Evolutionary conservation across 2,888 invertebrate species (phyloP), one percentile per base, ranked within the genome.

Genomic region (Hipparchia sbordonii): DNA sequence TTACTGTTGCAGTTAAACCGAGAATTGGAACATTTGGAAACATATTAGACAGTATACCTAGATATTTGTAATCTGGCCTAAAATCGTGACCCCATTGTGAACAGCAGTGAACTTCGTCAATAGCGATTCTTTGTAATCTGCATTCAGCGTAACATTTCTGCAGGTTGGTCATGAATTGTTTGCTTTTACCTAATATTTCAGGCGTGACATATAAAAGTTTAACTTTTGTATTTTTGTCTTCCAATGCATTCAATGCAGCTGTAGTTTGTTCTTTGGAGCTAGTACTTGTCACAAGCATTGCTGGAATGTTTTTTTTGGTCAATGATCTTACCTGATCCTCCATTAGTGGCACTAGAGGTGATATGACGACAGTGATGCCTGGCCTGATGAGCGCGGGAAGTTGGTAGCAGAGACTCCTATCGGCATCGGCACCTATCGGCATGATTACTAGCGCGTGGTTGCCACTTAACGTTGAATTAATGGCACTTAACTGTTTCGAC

Each of bases 81-180:
- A 98, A 98, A 89, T 98, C 98, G 90, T 98, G 98, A 0, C 98
- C 98, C 98, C 98, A 98, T 81, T 97, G 97, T 8, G 98, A 98
- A 84, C 98, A 98, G 82, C 98, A 98, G 85, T 99, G 98, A 0
- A 98, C 96, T 91, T 98, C 98, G 90, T 95, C 98, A 79, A 98
- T 97, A 0, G 98, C 98, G 80, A 99, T 95, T 79, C 97, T 91
- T 78, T 96, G 95, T 69, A 98, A 92, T 77, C 95, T 93, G 12
- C 96, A 96, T 80, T 95, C 90, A 76, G 95, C 94, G 86, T 96
- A 95, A 83, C 97, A 96, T 86, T 98, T 98, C 85, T 98, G 98
- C 76, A 98, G 89, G 83, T 96, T 96, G 6, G 96, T 95, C 97
- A 98, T 98, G 82, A 98, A 97, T 74, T 96, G 92, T 89, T 98